Evolutionary conservation across 2,888 invertebrate genomes (phyloP).

Genomic region (Heliconius charithonia): DNA sequence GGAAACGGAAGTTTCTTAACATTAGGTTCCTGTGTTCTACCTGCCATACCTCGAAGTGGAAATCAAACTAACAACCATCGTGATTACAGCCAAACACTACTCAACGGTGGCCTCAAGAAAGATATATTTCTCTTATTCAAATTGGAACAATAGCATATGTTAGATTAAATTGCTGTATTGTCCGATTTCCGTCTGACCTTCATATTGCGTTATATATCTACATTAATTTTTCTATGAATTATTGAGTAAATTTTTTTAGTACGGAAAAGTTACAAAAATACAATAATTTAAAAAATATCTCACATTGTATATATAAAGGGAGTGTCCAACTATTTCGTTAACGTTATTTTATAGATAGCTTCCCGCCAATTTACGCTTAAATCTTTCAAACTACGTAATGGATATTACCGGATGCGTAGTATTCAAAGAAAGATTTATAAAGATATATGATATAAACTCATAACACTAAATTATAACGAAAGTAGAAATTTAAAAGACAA

Average conservation of each 20-base stretch:
- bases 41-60: neutral
- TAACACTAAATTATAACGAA: no score
- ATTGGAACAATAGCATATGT: constrained; percentile 32
- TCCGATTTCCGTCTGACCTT: constrained; percentile 41
- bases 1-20: no score
- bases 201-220: constrained; percentile 31
- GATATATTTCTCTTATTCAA: constrained; percentile 14
- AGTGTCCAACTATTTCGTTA: neutral
- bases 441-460: no score
- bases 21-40: no score
- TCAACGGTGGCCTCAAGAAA: neutral
- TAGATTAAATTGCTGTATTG: constrained; percentile 31
- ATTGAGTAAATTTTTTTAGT: constrained; percentile 31
- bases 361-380: no score
- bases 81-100: neutral
- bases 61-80: neutral
- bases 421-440: no score
- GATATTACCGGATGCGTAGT: no score
- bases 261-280: constrained; percentile 31
- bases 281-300: neutral
- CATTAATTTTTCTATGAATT: constrained; percentile 40
- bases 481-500: no score
- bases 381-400: no score
- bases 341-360: neutral
- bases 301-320: neutral